phyloP scores from a whole-genome alignment of 2,113 vertebrate species.

The Diadophis punctatus region DNA sequence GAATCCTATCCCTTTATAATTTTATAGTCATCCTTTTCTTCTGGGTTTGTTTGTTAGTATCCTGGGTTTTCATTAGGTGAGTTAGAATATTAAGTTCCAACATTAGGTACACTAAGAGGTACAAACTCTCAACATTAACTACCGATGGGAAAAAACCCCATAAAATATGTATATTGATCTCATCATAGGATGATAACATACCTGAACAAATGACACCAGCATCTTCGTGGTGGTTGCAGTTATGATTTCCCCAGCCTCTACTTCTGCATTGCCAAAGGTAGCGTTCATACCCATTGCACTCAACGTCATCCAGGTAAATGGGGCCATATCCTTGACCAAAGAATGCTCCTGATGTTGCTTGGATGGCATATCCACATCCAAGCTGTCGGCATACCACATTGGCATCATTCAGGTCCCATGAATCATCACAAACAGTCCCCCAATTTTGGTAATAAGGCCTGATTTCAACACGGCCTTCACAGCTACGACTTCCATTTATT shows the following conservation, averaged over 20 bases:
- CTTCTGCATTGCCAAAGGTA: not conserved
- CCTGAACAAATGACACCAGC: constrained; percentile 13
- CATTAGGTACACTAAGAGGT: not conserved
- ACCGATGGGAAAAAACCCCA: not conserved
- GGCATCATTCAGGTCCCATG: not conserved
- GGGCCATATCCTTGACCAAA: not conserved
- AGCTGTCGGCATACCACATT: not conserved
- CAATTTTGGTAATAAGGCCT: rapidly evolving
- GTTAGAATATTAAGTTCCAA: not conserved
- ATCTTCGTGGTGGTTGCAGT: not conserved
- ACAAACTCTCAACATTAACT: not conserved
- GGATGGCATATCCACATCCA: not conserved
- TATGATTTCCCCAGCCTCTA: not conserved
- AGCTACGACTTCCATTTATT: not conserved
- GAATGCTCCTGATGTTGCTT: not conserved
- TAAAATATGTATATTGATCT: not conserved
- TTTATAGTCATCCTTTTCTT: not conserved
- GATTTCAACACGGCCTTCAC: constrained; percentile 6
- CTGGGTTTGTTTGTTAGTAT: not conserved
- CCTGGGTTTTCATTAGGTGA: not conserved
- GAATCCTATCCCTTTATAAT: not conserved
- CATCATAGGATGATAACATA: not conserved
- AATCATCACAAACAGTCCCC: constrained; percentile 13
- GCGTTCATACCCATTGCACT: not conserved
- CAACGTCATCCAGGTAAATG: not conserved